phyloP scores from a whole-genome alignment of 2,888 invertebrate species.

The Heterodera filipjevi region DNA sequence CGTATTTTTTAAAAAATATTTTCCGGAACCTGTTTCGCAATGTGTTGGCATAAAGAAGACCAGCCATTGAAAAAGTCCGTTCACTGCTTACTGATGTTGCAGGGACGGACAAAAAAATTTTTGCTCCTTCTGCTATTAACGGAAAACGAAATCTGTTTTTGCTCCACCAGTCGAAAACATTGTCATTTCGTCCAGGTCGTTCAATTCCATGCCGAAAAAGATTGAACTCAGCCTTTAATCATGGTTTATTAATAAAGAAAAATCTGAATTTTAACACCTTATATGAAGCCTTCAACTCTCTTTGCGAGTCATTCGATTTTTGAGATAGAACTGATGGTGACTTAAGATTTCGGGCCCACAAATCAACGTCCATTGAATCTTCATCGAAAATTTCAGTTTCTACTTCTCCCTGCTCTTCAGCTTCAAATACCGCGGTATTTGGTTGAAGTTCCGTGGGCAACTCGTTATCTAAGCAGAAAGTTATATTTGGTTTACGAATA shows the following conservation, averaged over 20 bases:
- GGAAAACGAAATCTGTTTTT: slow-evolving; percentile 12
- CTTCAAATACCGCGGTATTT: background rate
- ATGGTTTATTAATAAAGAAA: background rate
- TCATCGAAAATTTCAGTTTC: background rate
- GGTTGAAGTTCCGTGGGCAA: background rate
- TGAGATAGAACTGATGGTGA: background rate
- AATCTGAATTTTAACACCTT: background rate
- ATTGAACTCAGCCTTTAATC: background rate
- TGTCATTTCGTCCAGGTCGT: background rate
- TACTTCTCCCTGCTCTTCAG: background rate
- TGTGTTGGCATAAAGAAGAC: slow-evolving; percentile 12
- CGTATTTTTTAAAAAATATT: too few relatives aligned
- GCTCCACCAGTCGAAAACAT: slow-evolving; percentile 13
- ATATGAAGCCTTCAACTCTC: background rate
- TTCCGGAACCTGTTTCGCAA: background rate
- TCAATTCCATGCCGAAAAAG: too few relatives aligned
- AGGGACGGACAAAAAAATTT: background rate
- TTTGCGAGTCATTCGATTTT: background rate
- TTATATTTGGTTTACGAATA: too few relatives aligned
- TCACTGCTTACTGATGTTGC: slow-evolving; percentile 13
- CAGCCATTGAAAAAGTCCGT: background rate
- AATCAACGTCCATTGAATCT: background rate
- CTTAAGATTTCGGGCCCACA: background rate
- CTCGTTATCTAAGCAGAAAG: background rate
- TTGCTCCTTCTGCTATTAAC: background rate